Percentiles rank a stretch among this genome's conserved stretches.
Evolutionary conservation across 2,797 vertebrate species (phyloP).

Genomic region (Helostoma temminkii): DNA sequence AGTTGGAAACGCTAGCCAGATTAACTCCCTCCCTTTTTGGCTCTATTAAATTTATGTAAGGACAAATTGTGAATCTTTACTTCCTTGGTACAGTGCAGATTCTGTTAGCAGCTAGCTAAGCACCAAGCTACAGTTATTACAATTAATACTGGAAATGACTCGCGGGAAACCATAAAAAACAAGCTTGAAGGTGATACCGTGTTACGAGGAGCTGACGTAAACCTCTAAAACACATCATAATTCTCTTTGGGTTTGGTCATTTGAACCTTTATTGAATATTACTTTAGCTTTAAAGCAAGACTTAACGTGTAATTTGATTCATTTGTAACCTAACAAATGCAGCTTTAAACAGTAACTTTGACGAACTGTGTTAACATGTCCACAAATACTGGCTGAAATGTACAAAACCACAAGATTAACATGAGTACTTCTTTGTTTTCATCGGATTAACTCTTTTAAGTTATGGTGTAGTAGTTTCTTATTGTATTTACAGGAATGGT

Average conservation of each 20-base stretch:
- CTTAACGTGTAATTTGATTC: background rate
- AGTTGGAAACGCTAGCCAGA: no score
- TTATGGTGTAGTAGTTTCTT: constrained; percentile 76
- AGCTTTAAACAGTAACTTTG: constrained; percentile 3
- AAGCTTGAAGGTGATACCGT: no score
- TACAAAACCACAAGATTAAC: constrained; percentile 49
- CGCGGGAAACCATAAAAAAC: no score
- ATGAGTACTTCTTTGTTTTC: constrained; percentile 33
- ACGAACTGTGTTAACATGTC: constrained; percentile 3
- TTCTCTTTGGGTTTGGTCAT: background rate
- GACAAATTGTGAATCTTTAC: background rate
- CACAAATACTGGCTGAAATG: constrained; percentile 46
- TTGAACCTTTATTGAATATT: background rate
- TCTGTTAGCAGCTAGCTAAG: no score
- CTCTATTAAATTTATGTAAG: background rate
- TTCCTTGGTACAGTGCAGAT: background rate
- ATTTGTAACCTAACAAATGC: background rate
- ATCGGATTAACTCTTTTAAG: constrained; percentile 55
- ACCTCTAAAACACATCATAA: background rate
- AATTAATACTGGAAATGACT: no score
- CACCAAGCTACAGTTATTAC: no score
- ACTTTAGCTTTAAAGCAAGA: background rate
- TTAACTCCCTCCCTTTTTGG: background rate
- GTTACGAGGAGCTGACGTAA: background rate
- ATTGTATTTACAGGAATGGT: constrained; percentile 79